Conservation (phyloP, 30 jellyfish, hydroid and myxozoan genomes). For the Calvadosia cruxmelitensis region DNA sequence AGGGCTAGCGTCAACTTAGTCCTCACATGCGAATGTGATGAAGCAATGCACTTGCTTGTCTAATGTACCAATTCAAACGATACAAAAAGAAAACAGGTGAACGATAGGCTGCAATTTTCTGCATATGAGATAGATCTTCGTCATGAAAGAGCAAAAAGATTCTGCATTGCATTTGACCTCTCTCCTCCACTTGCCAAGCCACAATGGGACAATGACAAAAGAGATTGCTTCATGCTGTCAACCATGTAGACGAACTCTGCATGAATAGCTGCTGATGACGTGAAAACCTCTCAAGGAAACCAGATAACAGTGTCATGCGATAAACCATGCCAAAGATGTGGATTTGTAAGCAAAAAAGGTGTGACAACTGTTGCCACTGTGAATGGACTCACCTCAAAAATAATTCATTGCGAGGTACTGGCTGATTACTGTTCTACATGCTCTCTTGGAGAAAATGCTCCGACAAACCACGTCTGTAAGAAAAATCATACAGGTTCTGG, state of each 20-base stretch:
- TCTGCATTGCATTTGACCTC: constrained; percentile 13
- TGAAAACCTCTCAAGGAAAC: neutral
- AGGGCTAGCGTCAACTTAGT: too few relatives aligned
- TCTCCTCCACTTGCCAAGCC: constrained; percentile 8
- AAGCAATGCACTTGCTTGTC: too few relatives aligned
- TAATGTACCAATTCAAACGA: neutral
- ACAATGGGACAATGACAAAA: constrained; percentile 9
- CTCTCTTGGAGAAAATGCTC: too few relatives aligned
- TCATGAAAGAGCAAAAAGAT: constrained; percentile 13
- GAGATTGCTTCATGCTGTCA: too few relatives aligned
- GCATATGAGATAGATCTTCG: constrained; percentile 5
- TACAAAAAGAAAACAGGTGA: constrained; percentile 6
- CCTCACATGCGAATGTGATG: too few relatives aligned
- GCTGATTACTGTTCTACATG: constrained; percentile 10
- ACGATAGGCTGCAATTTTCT: constrained; percentile 24
- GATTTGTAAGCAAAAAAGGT: constrained; percentile 21
- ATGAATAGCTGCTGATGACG: constrained; percentile 9
- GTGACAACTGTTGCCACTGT: constrained; percentile 20
- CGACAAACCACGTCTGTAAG: too few relatives aligned
- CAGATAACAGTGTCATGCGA: constrained; percentile 20
- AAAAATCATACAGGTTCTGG: constrained; percentile 10
- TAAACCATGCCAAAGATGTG: too few relatives aligned
- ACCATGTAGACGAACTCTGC: too few relatives aligned
- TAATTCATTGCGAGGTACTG: constrained; percentile 15
- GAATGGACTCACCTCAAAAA: constrained; percentile 13